Conservation (phyloP, 2,888 invertebrate species). For the Stramonita haemastoma region DNA sequence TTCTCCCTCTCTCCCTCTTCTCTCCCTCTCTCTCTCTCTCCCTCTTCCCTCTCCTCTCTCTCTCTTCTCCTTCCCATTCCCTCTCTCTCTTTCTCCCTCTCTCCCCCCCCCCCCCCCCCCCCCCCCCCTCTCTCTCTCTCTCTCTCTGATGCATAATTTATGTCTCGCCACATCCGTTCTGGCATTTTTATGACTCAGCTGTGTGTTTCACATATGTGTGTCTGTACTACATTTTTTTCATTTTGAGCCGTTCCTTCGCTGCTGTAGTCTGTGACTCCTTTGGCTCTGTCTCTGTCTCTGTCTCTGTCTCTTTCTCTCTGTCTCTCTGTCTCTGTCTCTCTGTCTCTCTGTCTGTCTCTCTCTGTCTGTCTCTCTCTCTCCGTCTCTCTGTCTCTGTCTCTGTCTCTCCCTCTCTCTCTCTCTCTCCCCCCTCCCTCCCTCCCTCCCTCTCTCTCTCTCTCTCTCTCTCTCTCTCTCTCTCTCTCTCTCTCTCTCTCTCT, state of each 20-base stretch:
- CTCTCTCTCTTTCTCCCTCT: background rate
- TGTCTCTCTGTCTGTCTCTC: background rate
- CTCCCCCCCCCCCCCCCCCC: background rate
- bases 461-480: background rate
- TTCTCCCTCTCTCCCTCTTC: background rate
- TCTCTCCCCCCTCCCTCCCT: no score
- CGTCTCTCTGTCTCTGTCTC: background rate
- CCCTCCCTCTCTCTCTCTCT: no score
- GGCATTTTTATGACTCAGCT: background rate
- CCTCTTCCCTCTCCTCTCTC: background rate
- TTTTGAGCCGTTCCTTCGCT: background rate
- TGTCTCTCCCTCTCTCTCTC: background rate
- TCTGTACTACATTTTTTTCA: background rate
- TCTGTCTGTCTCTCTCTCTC: slow-evolving; percentile 1
- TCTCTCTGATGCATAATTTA: background rate
- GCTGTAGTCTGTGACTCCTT: no score
- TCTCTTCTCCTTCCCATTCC: background rate
- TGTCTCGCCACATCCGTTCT: background rate
- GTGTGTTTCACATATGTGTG: background rate
- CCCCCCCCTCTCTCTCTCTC: background rate
- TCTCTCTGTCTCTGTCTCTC: background rate
- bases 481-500: background rate
- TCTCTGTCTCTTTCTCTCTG: background rate
- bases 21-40: background rate
- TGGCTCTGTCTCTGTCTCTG: background rate